Conservation (phyloP, 2,888 invertebrate genomes). For the Plagodis pulveraria region DNA sequence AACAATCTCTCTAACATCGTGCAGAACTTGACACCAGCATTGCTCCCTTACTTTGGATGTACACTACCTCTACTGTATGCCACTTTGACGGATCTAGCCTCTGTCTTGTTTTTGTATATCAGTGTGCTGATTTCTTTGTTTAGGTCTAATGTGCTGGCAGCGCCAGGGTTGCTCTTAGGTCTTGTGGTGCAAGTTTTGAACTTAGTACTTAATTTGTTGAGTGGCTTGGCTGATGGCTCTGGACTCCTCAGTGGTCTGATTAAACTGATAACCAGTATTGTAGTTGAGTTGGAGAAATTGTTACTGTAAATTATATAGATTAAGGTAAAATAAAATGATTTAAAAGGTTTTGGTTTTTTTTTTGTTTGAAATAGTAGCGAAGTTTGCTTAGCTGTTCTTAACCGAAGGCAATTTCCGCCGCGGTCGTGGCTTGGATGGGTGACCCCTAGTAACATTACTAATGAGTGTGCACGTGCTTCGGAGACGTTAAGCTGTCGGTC, state of each 20-base stretch:
- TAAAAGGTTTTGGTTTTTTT: neutral
- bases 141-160: slow-evolving; percentile 71
- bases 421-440: too few relatives aligned
- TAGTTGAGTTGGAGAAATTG: slow-evolving; percentile 73
- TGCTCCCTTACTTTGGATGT: slow-evolving; percentile 76
- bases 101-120: slow-evolving; percentile 73
- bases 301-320: slow-evolving; percentile 46
- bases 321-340: slow-evolving; percentile 34
- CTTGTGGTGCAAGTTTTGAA: slow-evolving; percentile 67
- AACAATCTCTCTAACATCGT: slow-evolving; percentile 78
- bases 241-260: slow-evolving; percentile 67
- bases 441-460: too few relatives aligned
- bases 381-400: too few relatives aligned
- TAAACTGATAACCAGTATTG: slow-evolving; percentile 66
- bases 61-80: slow-evolving; percentile 73
- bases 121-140: slow-evolving; percentile 74
- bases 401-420: too few relatives aligned
- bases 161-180: slow-evolving; percentile 65
- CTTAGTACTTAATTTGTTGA: slow-evolving; percentile 64
- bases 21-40: slow-evolving; percentile 73
- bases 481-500: too few relatives aligned
- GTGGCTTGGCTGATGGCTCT: slow-evolving; percentile 66
- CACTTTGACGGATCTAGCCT: slow-evolving; percentile 73
- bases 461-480: too few relatives aligned
- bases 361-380: too few relatives aligned